phyloP scores from a whole-genome alignment of 1,140 invertebrate species.

The Penaeus japonicus region DNA sequence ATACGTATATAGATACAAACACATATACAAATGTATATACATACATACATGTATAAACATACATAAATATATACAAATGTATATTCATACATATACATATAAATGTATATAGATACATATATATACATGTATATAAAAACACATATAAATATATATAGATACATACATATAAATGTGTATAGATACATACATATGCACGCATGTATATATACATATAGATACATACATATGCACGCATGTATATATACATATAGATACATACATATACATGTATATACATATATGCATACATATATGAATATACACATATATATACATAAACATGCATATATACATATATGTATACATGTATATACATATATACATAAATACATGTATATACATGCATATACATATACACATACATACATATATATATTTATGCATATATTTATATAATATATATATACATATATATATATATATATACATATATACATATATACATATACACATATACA shows the following conservation, averaged over 20 bases:
- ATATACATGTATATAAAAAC: background rate
- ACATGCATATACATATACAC: background rate
- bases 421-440: background rate
- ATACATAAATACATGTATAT: conserved; percentile 25
- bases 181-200: conserved; percentile 10
- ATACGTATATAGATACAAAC: background rate
- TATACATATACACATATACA: no score
- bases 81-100: conserved; percentile 28
- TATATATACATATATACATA: background rate
- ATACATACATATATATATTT: background rate
- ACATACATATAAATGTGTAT: conserved; percentile 23
- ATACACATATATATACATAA: conserved; percentile 22
- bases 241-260: conserved; percentile 29
- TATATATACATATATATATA: background rate
- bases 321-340: background rate
- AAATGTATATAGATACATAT: conserved; percentile 19
- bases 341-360: conserved; percentile 30
- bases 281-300: conserved; percentile 14
- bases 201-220: conserved; percentile 1
- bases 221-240: background rate
- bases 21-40: conserved; percentile 25
- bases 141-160: conserved; percentile 18
- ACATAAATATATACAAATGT: background rate
- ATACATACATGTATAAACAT: conserved; percentile 19
- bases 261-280: conserved; percentile 22